Conservation (phyloP, 1,140 invertebrate species). For the Drosophila gunungcola region DNA sequence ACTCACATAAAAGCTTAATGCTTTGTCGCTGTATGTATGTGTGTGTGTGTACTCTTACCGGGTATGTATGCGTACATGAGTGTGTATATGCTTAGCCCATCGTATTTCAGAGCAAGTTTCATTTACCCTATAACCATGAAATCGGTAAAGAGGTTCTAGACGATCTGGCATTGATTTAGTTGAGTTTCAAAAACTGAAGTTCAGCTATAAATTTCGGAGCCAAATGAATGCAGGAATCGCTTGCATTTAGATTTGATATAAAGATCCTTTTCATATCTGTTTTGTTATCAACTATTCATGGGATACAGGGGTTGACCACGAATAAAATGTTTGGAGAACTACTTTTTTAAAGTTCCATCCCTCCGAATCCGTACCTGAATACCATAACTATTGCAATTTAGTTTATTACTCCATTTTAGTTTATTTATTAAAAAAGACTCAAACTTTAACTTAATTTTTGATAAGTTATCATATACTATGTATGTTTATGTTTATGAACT, state of each 20-base stretch:
- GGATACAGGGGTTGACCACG: no score
- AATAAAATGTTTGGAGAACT: no score
- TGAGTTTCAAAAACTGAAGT: not conserved
- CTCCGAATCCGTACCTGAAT: no score
- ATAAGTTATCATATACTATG: no score
- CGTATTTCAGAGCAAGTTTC: slow-evolving; percentile 81
- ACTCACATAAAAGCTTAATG: slow-evolving; percentile 74
- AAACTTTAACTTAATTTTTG: no score
- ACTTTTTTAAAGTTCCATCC: no score
- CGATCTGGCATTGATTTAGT: slow-evolving; percentile 5
- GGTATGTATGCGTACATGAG: slow-evolving; percentile 42
- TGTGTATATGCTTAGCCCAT: slow-evolving; percentile 57
- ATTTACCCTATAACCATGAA: slow-evolving; percentile 56
- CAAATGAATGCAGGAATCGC: not conserved
- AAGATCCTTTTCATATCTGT: not conserved
- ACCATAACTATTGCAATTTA: no score
- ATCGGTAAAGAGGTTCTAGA: slow-evolving; percentile 12
- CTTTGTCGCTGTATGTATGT: slow-evolving; percentile 44
- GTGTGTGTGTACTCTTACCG: slow-evolving; percentile 39
- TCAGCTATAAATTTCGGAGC: not conserved
- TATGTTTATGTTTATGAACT: no score
- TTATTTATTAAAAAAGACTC: no score
- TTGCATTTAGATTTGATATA: not conserved
- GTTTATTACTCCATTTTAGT: no score
- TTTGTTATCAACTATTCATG: no score